A percentile compares a stretch with the other conserved stretches of the same genome.
Conservation (phyloP, 2,113 vertebrate genomes). For the Anser brachyrhynchus region DNA sequence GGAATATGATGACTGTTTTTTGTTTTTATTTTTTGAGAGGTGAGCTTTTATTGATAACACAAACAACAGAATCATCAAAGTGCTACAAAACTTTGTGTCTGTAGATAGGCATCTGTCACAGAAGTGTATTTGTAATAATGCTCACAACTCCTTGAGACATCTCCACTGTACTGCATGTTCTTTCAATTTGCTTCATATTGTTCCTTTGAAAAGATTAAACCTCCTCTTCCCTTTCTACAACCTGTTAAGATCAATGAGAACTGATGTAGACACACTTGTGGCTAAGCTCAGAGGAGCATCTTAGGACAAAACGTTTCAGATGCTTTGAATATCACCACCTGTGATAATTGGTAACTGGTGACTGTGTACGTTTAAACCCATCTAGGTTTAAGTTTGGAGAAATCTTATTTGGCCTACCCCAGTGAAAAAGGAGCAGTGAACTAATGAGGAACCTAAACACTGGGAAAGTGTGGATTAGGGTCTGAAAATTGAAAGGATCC, state of each 20-base stretch:
- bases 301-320: background rate
- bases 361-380: background rate
- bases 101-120: background rate
- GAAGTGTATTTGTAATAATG: background rate
- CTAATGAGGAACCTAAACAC: background rate
- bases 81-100: background rate
- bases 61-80: background rate
- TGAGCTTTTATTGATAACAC: fast-evolving
- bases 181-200: background rate
- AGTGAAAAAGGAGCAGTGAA: background rate
- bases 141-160: fast-evolving
- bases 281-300: background rate
- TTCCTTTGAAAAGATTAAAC: background rate
- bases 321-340: background rate
- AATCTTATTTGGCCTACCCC: background rate
- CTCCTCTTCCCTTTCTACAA: background rate
- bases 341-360: background rate
- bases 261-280: background rate
- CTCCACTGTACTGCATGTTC: background rate
- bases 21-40: background rate
- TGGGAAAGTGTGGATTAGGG: background rate
- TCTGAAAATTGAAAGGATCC: background rate
- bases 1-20: background rate
- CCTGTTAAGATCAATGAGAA: background rate
- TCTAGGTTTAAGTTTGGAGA: background rate